Conservation (phyloP, 2,113 vertebrate species). For the Stigmatopora argus region DNA sequence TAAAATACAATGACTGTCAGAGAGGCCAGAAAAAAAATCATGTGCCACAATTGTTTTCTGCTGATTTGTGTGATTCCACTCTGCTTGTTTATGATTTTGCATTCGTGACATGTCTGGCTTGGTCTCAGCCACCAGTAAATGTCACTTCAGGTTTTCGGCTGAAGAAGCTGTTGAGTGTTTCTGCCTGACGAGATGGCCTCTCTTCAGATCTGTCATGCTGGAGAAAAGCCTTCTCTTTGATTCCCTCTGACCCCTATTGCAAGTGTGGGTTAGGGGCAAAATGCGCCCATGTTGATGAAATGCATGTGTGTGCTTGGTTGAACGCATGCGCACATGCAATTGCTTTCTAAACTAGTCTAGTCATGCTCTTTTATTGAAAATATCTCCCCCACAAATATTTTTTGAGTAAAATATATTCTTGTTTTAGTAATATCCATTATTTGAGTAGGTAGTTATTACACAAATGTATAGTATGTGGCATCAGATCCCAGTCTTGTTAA, state of each 20-base stretch:
- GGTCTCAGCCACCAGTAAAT: conserved; percentile 29
- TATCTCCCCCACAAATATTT: conserved; percentile 1
- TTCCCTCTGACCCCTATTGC: conserved; percentile 26
- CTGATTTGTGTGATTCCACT: not conserved
- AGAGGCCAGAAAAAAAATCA: not conserved
- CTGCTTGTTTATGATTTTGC: not conserved
- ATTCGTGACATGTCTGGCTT: conserved; percentile 8
- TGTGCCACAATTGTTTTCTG: not conserved
- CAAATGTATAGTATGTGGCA: no score
- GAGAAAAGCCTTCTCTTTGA: conserved; percentile 37
- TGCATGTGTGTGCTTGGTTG: conserved; percentile 1
- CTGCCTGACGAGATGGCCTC: conserved; percentile 47
- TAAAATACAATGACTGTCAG: not conserved
- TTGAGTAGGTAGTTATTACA: no score
- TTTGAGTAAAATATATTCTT: not conserved
- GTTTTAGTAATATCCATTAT: no score
- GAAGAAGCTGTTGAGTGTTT: conserved; percentile 47
- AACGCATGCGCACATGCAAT: not conserved
- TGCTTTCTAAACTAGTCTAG: not conserved
- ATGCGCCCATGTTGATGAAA: not conserved
- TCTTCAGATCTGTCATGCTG: conserved; percentile 54
- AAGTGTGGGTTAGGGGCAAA: conserved; percentile 12
- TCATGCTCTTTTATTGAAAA: not conserved
- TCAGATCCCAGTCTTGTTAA: no score
- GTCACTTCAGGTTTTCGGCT: conserved; percentile 44